Evolutionary conservation across 2,113 vertebrate species (phyloP).

Genomic region (Apodemus sylvaticus): DNA sequence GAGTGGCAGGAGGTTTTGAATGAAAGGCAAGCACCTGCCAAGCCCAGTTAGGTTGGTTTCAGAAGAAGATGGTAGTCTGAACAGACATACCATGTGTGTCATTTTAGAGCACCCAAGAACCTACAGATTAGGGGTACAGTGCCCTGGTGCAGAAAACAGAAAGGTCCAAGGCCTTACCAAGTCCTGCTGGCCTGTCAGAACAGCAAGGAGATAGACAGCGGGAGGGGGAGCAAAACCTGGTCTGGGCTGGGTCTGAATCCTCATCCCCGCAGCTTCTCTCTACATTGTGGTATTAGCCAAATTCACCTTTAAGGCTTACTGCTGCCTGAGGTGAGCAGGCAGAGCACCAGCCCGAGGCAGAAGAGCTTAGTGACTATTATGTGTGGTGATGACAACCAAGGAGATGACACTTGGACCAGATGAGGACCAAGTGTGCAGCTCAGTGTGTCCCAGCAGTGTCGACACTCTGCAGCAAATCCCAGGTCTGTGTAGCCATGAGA

Average conservation of each 20-base stretch:
- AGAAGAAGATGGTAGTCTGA: constrained; percentile 44
- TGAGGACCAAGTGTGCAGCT: neutral
- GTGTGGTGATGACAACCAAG: accelerated
- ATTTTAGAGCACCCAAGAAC: neutral
- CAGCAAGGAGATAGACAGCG: neutral
- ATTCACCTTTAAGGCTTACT: accelerated
- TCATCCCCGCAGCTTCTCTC: neutral
- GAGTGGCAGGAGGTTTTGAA: constrained; percentile 30
- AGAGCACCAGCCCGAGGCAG: neutral
- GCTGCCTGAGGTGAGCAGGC: neutral
- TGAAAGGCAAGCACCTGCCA: neutral
- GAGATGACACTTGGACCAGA: too few relatives aligned
- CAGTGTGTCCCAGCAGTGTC: neutral
- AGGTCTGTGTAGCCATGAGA: accelerated
- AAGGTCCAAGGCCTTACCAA: neutral
- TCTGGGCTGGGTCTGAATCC: neutral
- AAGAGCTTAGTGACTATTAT: neutral
- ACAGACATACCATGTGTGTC: neutral
- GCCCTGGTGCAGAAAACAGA: neutral
- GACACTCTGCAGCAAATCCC: neutral
- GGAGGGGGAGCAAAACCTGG: too few relatives aligned
- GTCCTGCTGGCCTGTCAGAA: constrained; percentile 1
- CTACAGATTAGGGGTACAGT: neutral
- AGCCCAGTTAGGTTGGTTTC: neutral
- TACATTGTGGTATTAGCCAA: neutral